These are phyloP conservation scores for Pipistrellus nathusii DNA, from an alignment of 2,797 vertebrate species.

Conservation along the genomic window DNA sequence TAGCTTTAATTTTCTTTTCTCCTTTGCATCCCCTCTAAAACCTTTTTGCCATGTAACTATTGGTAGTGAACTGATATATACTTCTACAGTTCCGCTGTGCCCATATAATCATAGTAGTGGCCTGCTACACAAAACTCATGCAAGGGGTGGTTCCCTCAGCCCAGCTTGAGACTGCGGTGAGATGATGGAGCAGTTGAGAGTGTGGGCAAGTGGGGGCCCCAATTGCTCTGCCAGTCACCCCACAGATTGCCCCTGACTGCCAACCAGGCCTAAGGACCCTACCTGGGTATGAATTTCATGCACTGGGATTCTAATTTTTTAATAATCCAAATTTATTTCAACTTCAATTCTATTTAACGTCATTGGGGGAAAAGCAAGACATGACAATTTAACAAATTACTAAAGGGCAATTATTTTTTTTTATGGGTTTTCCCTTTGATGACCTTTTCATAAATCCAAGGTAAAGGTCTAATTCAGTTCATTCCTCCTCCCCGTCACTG, in stretches of 20 bases:
- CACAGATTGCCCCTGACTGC: too few relatives aligned
- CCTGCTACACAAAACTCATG: too few relatives aligned
- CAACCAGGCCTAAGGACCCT: too few relatives aligned
- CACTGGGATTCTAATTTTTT: background rate
- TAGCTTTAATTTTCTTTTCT: background rate
- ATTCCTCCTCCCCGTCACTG: background rate
- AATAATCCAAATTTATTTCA: conserved; percentile 3
- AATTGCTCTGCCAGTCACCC: too few relatives aligned
- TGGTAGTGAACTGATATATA: background rate
- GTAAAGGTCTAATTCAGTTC: background rate
- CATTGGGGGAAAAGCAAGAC: background rate
- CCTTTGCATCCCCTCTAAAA: background rate
- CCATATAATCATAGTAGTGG: background rate
- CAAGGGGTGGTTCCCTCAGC: too few relatives aligned
- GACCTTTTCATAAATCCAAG: conserved; percentile 58
- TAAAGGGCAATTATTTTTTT: conserved; percentile 3
- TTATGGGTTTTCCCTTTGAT: conserved; percentile 60
- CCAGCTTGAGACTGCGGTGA: too few relatives aligned
- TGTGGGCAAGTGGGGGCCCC: too few relatives aligned
- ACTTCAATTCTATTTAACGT: conserved; percentile 58
- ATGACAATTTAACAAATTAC: background rate
- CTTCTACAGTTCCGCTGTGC: background rate
- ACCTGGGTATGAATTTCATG: too few relatives aligned
- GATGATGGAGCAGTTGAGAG: too few relatives aligned
- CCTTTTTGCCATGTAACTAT: background rate